Evolutionary conservation across 1,140 invertebrate genomes (phyloP), one percentile per base, ranked within the genome.

Genomic region (Antheraea mylitta): DNA sequence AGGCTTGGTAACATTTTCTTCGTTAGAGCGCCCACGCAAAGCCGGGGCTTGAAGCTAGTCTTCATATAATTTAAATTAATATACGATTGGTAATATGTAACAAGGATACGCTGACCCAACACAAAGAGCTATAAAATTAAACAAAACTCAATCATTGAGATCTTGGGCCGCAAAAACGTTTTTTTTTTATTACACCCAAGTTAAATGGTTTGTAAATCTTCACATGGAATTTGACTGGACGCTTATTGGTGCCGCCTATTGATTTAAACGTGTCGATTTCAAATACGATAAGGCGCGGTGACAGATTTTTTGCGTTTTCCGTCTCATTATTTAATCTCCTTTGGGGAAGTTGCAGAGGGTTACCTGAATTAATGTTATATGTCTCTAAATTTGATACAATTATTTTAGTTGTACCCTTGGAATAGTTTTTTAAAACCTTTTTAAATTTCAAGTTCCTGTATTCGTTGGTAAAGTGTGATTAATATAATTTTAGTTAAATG

Each of bases 191-290:
- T 11, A 5, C 16, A 37, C 18, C 13, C 36, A 30, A 63, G 61
- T 63, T 22, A 63, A 63, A 63, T 63, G 61, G 61, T 63, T 37
- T 63, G 61, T 63, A 63, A 63, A 63, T 37, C 30, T 63, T 63
- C 22, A 63, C 16, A 13, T 16, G 22, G 16, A 8, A 63, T 37
- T 63, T 37, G 37, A 63, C 37, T 63, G 30, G 61, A 63, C 61
- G 61, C 37, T 30, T 36, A 37, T 63, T 63, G 37, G 61, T 37
- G 61, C 61, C 16, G 19, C 45, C 45, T 53, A 53, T 63, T 63
- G 61, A 63, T 63, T 63, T 30, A 63, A 13, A 53, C 45, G 45
- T 53, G 45, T 53, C 45, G 45, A 53, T 53, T 53, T 53, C 45
- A 53, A 53, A 53, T 53, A 16, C 16, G 61, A 63, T 63, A 63